Percentiles rank a stretch among this genome's conserved stretches.
These are phyloP conservation scores for Leptopilina boulardi DNA, from an alignment of 1,140 invertebrate genomes.

Conservation along the genomic window DNA sequence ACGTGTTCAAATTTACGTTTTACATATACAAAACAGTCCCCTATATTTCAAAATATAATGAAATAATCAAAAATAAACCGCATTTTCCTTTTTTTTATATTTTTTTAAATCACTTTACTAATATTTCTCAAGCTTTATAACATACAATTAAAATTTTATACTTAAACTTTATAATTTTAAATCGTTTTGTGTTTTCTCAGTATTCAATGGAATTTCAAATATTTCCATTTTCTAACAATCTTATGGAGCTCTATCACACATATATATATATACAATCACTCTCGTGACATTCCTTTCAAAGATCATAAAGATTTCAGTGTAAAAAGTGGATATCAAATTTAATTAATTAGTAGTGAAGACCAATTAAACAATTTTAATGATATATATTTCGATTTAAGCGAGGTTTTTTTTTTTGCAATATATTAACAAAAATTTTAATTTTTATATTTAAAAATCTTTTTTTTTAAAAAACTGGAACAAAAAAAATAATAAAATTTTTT, in stretches of 20 bases:
- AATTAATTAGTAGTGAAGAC: not conserved
- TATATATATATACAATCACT: not conserved
- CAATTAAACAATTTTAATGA: no score
- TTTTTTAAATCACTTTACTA: not conserved
- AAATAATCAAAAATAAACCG: not conserved
- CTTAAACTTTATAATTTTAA: not conserved
- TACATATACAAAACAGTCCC: slow-evolving; percentile 69
- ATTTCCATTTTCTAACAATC: slow-evolving; percentile 15
- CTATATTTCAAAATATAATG: not conserved
- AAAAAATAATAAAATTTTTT: no score
- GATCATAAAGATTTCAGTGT: not conserved
- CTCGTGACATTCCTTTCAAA: slow-evolving; percentile 4
- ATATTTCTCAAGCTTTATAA: no score
- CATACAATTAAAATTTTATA: not conserved
- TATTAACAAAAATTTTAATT: no score
- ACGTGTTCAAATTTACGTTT: slow-evolving; percentile 67
- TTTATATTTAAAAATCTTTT: no score
- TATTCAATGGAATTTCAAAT: slow-evolving; percentile 39
- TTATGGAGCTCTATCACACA: not conserved
- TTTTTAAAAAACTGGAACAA: no score
- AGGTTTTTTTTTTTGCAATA: no score
- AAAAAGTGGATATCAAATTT: not conserved
- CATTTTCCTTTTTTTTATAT: no score
- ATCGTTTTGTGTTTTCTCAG: not conserved
- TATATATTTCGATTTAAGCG: no score